Evolutionary conservation across 2,113 vertebrate species (phyloP), one percentile per base, ranked within the genome.

Genomic region (Oryctolagus cuniculus): DNA sequence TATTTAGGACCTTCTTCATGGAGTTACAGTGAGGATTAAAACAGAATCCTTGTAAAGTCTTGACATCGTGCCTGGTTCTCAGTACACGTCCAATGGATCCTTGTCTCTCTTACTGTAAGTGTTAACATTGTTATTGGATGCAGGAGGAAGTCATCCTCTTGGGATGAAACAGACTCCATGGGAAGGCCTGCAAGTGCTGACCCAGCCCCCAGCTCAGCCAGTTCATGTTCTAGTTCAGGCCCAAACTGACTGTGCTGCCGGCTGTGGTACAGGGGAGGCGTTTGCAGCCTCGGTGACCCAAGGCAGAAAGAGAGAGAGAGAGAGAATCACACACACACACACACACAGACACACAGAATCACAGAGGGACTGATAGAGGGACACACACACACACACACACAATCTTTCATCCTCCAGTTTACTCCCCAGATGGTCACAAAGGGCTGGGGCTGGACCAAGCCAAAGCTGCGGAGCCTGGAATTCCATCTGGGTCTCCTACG

Each of bases 61-160:
- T 55, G 17, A 70, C 74, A 13, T 2, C 4, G 10, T 51, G 49
- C 25, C 51, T 17, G 34, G 19, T 3, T 19, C 25, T 27, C 6
- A 38, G 64, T 2, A 24, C 25, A 53, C 2, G 0, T 34, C 38
- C 49, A 36, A 6, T 7, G 17, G 63, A 27, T 10, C 72, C 12
- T 27, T 75, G 34, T 31, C 10, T 4, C 36, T 0, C 1, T 38
- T 25, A 13, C 15, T 19, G 0, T 67, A 19, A 11, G 21, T 3
- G 58, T 6, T 53, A 24, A 19, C 8, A 53, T 38, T 2, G 17
- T 17, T 16, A 44, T 70, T 3, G 55, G 51, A 1, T 5, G 1
- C 0, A 5, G 70, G 5, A 19, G 34, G 1, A 1, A 61, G 15
- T 27, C 2, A 1, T 64, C 49, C 9, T 70, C 8, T 55, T 15